Conservation (phyloP, 2,888 invertebrate species). For the Apoda limacodes region DNA sequence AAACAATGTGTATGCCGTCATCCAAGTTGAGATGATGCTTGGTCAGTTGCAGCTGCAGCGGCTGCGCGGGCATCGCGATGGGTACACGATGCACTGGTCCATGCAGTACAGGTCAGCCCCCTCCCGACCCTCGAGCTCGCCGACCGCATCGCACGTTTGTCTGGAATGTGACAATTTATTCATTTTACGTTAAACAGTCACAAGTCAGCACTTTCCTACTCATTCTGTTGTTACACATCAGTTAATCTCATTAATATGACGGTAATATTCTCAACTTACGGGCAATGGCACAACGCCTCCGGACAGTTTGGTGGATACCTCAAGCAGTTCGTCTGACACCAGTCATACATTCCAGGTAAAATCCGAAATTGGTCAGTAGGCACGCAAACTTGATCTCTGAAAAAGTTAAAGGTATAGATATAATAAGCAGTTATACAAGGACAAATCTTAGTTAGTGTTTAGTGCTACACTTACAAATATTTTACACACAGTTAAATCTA, state of each 20-base stretch:
- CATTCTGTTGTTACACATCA: too few species aligned
- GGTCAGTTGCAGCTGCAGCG: slow-evolving; percentile 78
- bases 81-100: slow-evolving; percentile 86
- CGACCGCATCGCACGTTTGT: slow-evolving; percentile 84
- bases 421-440: too few species aligned
- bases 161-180: too few species aligned
- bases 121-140: slow-evolving; percentile 76
- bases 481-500: too few species aligned
- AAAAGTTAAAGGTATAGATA: slow-evolving; percentile 14
- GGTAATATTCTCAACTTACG: too few species aligned
- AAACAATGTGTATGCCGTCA: too few species aligned
- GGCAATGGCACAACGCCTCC: slow-evolving; percentile 78
- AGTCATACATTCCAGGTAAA: slow-evolving; percentile 81
- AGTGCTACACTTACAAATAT: too few species aligned
- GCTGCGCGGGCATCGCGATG: slow-evolving; percentile 76
- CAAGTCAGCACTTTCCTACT: too few species aligned
- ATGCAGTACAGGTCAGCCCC: slow-evolving; percentile 89
- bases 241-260: too few species aligned
- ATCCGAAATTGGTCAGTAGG: slow-evolving; percentile 73
- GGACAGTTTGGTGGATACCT: slow-evolving; percentile 91
- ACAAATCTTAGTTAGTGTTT: too few species aligned
- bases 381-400: slow-evolving; percentile 84
- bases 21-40: too few species aligned
- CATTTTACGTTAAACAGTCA: too few species aligned
- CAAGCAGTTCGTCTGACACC: slow-evolving; percentile 89